phyloP scores from a whole-genome alignment of 2,113 vertebrate species.

The Oenanthe melanoleuca region DNA sequence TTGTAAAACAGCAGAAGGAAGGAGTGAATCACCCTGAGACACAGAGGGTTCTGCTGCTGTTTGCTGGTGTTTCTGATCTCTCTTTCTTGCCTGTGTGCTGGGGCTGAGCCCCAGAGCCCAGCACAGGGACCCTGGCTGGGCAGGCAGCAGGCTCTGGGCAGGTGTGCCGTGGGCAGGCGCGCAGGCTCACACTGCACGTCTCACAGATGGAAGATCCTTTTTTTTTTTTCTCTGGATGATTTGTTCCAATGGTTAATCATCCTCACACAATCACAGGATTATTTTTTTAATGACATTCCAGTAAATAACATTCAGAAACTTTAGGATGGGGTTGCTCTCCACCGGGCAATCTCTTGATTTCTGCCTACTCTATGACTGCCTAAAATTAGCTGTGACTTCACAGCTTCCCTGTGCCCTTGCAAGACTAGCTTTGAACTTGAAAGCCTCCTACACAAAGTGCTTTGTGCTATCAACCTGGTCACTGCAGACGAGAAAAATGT shows the following conservation, averaged over 20 bases:
- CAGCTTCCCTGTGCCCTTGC: constrained; percentile 34
- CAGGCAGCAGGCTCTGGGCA: not conserved
- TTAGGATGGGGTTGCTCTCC: not conserved
- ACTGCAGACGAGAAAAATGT: not conserved
- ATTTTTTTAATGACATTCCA: not conserved
- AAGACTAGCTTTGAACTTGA: constrained; percentile 62
- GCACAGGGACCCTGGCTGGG: not conserved
- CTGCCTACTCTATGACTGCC: not conserved
- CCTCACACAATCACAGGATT: not conserved
- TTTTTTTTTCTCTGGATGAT: constrained; percentile 10
- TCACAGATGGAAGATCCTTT: constrained; percentile 32
- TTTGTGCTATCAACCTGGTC: constrained; percentile 35
- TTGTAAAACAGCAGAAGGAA: constrained; percentile 13
- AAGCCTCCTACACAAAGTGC: constrained; percentile 56
- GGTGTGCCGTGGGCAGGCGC: not conserved
- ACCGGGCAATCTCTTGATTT: not conserved
- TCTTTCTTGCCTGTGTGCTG: not conserved
- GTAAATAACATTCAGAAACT: constrained; percentile 9
- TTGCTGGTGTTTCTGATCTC: not conserved
- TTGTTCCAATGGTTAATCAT: constrained; percentile 61
- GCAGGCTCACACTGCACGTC: not conserved
- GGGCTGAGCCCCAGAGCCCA: not conserved
- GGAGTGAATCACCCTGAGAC: not conserved
- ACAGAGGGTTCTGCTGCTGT: not conserved
- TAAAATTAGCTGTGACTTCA: constrained; percentile 49